These are phyloP conservation scores for Anoplopoma fimbria DNA, from an alignment of 2,113 vertebrate genomes.

Conservation along the genomic window DNA sequence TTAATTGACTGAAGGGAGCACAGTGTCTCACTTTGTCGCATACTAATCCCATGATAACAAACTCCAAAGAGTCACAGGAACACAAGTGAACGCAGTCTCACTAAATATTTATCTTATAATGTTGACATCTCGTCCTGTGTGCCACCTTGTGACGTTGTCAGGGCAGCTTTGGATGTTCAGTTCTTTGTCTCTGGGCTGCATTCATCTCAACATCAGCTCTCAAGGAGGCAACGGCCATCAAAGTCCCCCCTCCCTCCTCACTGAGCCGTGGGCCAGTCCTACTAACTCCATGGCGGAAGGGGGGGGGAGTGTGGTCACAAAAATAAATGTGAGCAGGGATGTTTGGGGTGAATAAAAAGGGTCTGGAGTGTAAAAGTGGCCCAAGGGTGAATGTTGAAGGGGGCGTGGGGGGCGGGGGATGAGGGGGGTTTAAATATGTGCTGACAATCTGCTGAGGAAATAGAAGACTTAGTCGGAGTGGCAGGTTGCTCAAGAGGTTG, in stretches of 20 bases:
- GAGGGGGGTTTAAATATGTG: slow-evolving; percentile 34
- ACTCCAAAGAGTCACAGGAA: background rate
- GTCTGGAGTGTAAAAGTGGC: slow-evolving; percentile 64
- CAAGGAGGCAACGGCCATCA: slow-evolving; percentile 56
- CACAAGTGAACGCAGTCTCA: background rate
- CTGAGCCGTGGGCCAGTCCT: background rate
- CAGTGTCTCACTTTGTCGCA: background rate
- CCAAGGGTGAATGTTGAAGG: slow-evolving; percentile 52
- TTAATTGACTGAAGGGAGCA: background rate
- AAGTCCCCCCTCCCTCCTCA: slow-evolving; percentile 35
- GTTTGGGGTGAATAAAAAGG: slow-evolving; percentile 47
- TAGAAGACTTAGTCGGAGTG: slow-evolving; percentile 7
- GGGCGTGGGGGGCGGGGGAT: slow-evolving; percentile 18
- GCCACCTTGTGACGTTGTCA: background rate
- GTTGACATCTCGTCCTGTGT: background rate
- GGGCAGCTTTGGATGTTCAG: slow-evolving; percentile 26
- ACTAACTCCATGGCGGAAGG: slow-evolving; percentile 42
- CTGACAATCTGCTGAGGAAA: slow-evolving; percentile 48
- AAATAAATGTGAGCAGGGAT: slow-evolving; percentile 56
- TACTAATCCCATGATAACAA: background rate
- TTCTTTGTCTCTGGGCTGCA: slow-evolving; percentile 60
- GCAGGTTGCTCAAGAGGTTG: slow-evolving; percentile 48
- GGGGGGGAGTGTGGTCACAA: slow-evolving; percentile 49
- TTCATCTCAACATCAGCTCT: slow-evolving; percentile 55
- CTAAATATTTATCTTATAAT: background rate